Evolutionary conservation across 2,888 invertebrate species (phyloP), one percentile per base, ranked within the genome.

Genomic region (Empis livida): DNA sequence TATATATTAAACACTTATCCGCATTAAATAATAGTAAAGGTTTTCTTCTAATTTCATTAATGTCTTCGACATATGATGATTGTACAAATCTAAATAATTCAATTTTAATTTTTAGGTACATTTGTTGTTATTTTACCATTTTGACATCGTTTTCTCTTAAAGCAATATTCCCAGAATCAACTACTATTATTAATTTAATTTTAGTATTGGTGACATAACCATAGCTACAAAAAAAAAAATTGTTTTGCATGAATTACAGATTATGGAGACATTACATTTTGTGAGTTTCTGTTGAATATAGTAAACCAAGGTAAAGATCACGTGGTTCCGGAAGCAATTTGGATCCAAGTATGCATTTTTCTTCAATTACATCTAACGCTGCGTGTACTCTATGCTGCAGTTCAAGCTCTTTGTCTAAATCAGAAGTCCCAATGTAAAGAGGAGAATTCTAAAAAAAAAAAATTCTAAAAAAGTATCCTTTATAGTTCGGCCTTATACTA

Each of bases 201-300:
- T 87, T 88, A 0, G 95, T 95, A 62, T 95, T 96, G n/a, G 95
- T 95, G 10, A 94, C 91, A 70, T 94, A 96, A 1, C 96, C 96
- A 72, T 87, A 90, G 57, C 89, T 90, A 56, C 44, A 74, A 69
- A 48, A 42, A 35, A 41, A 47, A 44, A 39, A 11, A 41, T 35
- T 27, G 5, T 32, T 3, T 20, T 38, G 15, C 20, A 27, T 13
- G 3, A 35, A 2, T 2, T n/a, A 17, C 1, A 17, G 8, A 15
- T 31, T 10, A n/a, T 20, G 8, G 13, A 10, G 17, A 57, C 42
- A 71, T 61, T 77, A 94, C 94, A 95, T 90, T 79, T 93, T 94
- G 70, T 93, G 92, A 54, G 91, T 92, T 72, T 96, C 96, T 9
- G 94, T 88, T 0, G 94, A 88, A 69, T 92, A 92, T 9, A 96